Evolutionary conservation across 2,888 invertebrate genomes (phyloP).

Genomic region (Chymomyza amoena): DNA sequence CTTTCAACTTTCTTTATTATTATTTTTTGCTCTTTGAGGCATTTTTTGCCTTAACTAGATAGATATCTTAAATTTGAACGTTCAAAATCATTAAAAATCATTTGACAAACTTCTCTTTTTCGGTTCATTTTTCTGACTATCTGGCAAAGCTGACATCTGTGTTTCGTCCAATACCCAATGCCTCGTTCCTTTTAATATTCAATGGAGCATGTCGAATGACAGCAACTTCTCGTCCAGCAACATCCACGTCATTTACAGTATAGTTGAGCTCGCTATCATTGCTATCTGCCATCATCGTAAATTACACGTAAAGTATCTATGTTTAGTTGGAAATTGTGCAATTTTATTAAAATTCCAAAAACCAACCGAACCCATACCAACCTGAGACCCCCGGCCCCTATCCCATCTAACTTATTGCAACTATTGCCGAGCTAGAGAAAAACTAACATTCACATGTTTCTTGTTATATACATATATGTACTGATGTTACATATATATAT

Average conservation of each 20-base stretch:
- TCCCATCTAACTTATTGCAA: constrained; percentile 11
- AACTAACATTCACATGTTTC: constrained; percentile 28
- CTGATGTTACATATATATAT: not conserved
- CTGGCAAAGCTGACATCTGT: not conserved
- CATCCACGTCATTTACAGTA: constrained; percentile 7
- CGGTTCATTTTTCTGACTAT: not conserved
- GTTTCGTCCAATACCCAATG: not conserved
- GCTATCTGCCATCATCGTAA: constrained; percentile 67
- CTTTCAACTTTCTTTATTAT: no score
- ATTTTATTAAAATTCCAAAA: constrained; percentile 73
- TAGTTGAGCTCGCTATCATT: constrained; percentile 44
- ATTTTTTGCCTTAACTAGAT: no score
- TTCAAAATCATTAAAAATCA: no score
- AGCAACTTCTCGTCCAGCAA: not conserved
- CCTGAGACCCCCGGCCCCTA: constrained; percentile 28
- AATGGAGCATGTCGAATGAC: not conserved
- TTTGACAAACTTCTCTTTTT: no score
- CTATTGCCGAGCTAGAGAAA: constrained; percentile 5
- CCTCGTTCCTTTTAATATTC: not conserved
- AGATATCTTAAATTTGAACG: no score
- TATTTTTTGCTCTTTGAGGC: no score
- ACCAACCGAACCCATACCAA: constrained; percentile 30
- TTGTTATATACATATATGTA: not conserved
- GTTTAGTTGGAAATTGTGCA: constrained; percentile 71
- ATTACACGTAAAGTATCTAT: constrained; percentile 71